Evolutionary conservation across 1,140 invertebrate genomes (phyloP), one percentile per base, ranked within the genome.

Genomic region (Aricia agestis): DNA sequence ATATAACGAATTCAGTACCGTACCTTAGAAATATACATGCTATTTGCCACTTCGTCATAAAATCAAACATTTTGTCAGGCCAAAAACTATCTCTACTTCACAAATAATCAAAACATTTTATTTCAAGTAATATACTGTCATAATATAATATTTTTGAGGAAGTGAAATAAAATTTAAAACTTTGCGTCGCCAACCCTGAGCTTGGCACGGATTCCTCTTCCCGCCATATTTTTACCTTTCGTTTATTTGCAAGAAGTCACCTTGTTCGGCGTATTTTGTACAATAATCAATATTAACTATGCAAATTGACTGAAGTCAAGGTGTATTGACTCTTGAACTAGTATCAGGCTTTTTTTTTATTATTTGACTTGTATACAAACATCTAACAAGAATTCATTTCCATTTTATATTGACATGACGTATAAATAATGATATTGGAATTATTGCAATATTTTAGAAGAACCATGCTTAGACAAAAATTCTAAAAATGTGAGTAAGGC

Each of bases 131-230:
- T n/a, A n/a, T n/a, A n/a, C n/a, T n/a, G n/a, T n/a, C n/a, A n/a
- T n/a, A n/a, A n/a, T n/a, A n/a, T n/a, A n/a, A n/a, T n/a, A n/a
- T n/a, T n/a, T n/a, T n/a, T n/a, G n/a, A n/a, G n/a, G n/a, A n/a
- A n/a, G n/a, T 36, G 36, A 36, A 36, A 36, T 36, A 52, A 52
- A 52, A 52, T 52, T 9, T 4, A 52, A 52, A 52, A 52, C 10
- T 52, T 4, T 13, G 10, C 45, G 45, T 52, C 74, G 72, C 70
- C 74, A 72, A 69, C 72, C 69, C 67, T 68, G 42, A 6, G 17
- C 68, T 32, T 72, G 74, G 66, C 72, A 71, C 69, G 67, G 63
- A 76, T 73, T 66, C 70, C 70, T 67, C 15, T 52, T 52, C 45
- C 45, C 45, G 45, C 45, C 9, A 52, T 52, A 13, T 52, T 15